Percentiles rank a stretch among this genome's conserved stretches.
Evolutionary conservation across 23 tunicate genomes (phyloP).

Genomic region (Botrylloides violaceus): DNA sequence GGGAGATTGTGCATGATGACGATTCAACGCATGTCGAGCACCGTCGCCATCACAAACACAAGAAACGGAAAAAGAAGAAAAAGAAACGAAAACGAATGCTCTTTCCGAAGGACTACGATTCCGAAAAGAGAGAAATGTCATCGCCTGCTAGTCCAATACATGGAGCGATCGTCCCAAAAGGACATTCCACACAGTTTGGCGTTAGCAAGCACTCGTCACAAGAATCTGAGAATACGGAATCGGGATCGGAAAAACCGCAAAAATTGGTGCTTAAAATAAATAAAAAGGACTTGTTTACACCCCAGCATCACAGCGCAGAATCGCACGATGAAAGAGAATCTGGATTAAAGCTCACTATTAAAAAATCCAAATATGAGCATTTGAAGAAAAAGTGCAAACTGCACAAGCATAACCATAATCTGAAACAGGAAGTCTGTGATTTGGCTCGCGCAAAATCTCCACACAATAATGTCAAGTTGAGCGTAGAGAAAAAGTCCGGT

Average conservation of each 20-base stretch:
- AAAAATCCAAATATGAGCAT: conserved; percentile 5
- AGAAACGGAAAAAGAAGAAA: conserved; percentile 50
- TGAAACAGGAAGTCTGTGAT: not conserved
- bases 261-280: conserved; percentile 21
- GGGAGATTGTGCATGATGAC: conserved; percentile 23
- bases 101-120: conserved; percentile 4
- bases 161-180: conserved; percentile 19
- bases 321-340: not conserved
- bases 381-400: not conserved
- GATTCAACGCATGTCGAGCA: not conserved
- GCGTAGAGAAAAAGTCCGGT: not conserved
- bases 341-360: conserved; percentile 13
- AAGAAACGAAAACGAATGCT: conserved; percentile 40
- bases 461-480: not conserved
- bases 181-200: not conserved
- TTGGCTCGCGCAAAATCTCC: not conserved
- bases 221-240: not conserved
- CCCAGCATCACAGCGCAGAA: too few species aligned
- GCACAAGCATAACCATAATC: conserved; percentile 1
- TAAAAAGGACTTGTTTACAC: not conserved
- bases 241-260: not conserved
- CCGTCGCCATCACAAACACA: not conserved
- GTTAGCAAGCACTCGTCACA: not conserved
- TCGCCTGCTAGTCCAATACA: conserved; percentile 17
- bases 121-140: not conserved